Evolutionary conservation across 2,888 invertebrate genomes (phyloP), one percentile per base, ranked within the genome.

Genomic region (Harmothoe impar): DNA sequence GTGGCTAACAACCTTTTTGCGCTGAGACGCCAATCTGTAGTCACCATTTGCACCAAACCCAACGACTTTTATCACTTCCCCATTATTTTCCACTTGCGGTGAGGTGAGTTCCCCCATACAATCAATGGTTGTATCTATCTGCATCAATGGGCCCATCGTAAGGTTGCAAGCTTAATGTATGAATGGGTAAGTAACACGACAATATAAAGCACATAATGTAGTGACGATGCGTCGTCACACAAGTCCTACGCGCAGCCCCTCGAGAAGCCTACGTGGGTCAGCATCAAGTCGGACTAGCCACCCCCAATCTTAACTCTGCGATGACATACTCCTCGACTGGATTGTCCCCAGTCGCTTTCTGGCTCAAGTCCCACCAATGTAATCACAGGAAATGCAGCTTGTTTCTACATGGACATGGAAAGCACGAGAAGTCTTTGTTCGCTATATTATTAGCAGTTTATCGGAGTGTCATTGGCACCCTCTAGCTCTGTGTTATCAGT

Each of bases 321-420:
- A 15, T 25, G 35, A 17, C 20, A 12, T 35, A 7, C 81, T 3
- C 20, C 81, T 23, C 33, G 12, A 17, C 29, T 10, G 7, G 10
- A 3, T 23, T 20, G 23, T 23, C 33, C 35, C 20, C 77, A 33
- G 33, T 35, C 43, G 29, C 29, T 72, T 33, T 35, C 81, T 43
- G 31, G n/a, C 12, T 33, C 81, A 81, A 81, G 35, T 81, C 43
- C 81, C 81, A 81, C 43, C 31, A 77, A 86, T 86, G 52, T 56
- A 25, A 86, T 86, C 86, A 86, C 86, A 86, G 52, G 54, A 86
- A 54, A 86, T 86, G 86, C 86, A 86, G 86, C 52, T 86, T 29
- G 52, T 54, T 29, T 54, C 52, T 56, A 86, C 31, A 81, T 25
- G 43, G 86, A 54, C 54, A 86, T 86, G 25, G 33, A 86, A 56